phyloP scores from a whole-genome alignment of 2,113 vertebrate species.

The Pipa parva region DNA sequence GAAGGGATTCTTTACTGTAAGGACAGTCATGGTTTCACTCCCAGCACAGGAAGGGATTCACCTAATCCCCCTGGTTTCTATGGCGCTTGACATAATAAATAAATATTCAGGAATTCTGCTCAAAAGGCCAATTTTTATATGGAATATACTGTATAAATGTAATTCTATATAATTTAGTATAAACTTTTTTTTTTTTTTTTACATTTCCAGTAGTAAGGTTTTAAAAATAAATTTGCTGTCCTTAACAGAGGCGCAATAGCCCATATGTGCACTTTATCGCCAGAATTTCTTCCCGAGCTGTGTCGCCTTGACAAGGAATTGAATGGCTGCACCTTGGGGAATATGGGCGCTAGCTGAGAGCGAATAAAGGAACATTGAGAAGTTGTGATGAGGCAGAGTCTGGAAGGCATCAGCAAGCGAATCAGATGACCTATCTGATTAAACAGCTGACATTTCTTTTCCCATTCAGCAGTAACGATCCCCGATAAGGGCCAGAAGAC shows the following conservation, averaged over 20 bases:
- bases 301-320: conserved; percentile 23
- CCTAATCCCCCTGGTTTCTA: too few relatives aligned
- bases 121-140: too few relatives aligned
- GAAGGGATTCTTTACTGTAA: too few relatives aligned
- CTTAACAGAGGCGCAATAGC: conserved; percentile 4
- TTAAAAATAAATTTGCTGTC: neutral
- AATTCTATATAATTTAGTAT: too few relatives aligned
- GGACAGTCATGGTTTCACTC: too few relatives aligned
- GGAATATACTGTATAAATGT: too few relatives aligned
- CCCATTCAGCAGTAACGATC: conserved; percentile 16
- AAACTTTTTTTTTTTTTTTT: conserved; percentile 9
- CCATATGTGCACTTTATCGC: conserved; percentile 10
- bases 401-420: conserved; percentile 15
- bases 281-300: neutral
- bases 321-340: conserved; percentile 3
- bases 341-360: neutral
- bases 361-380: conserved; percentile 24
- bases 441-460: conserved; percentile 39
- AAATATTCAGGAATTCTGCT: too few relatives aligned
- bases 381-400: conserved; percentile 34
- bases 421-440: conserved; percentile 40
- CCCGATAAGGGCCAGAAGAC: conserved; percentile 32
- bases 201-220: conserved; percentile 1
- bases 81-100: too few relatives aligned
- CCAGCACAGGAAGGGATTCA: too few relatives aligned